Evolutionary conservation across 1,140 invertebrate genomes (phyloP), one percentile per base, ranked within the genome.

Genomic region (Holcopasites calliopsidis): DNA sequence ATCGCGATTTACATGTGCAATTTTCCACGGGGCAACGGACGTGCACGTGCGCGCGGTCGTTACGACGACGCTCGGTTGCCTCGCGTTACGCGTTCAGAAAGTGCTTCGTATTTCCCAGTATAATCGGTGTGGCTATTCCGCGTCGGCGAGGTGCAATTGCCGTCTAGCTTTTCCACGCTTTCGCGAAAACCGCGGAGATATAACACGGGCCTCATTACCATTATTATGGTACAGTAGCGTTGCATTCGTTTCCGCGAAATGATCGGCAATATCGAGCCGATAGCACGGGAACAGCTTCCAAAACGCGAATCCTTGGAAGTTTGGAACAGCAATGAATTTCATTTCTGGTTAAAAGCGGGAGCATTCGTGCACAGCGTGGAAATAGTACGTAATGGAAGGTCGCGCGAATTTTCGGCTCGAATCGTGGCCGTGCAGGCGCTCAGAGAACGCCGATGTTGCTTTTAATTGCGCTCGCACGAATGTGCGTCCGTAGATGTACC

Each of bases 1-100:
- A 72, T 47, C 38, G 57, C 80, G 75, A 83, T 83, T 83, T 82
- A 76, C 81, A 82, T 75, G 76, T 75, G 76, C 81, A 82, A 82
- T 82, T 82, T 82, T 68, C 80, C 76, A 55, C 44, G 57, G 38
- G 44, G 57, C 54, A 68, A 77, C 68, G 79, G 57, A 81, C 80
- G 68, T 77, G 76, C 69, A 49, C 62, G 35, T 55, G 10, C 10
- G 18, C 42, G 42, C 11, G 10, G 42, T 44, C 50, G 74, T 81
- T 58, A 61, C 79, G 72, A 62, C 38, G 44, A 44, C 52, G 44
- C 23, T 60, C 47, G 47, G 44, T 64, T 40, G 26, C 18, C 3
- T 23, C 47, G 44, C 18, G 57, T 33, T 65, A 55, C 72, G 77
- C 74, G 35, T 77, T 77, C 64, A 55, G 79, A 78, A 64, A 83